Conservation (phyloP, 2,113 vertebrate genomes). For the Plecotus auritus region DNA sequence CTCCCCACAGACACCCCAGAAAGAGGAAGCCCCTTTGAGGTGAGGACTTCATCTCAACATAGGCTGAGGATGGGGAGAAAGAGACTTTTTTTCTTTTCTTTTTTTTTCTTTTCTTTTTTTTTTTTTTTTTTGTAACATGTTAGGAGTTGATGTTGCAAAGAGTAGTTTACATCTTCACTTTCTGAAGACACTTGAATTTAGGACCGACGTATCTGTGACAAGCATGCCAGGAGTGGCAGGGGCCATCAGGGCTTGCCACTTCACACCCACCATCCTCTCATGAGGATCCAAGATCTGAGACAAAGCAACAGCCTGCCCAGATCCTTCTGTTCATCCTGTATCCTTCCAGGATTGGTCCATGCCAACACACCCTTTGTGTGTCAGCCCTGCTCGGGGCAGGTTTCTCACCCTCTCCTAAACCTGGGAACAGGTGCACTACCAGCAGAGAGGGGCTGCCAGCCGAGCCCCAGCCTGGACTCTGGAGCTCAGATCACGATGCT, state of each 20-base stretch:
- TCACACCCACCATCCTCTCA: constrained; percentile 11
- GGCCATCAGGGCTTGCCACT: constrained; percentile 37
- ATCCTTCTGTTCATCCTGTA: neutral
- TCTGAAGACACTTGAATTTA: constrained; percentile 89
- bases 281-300: constrained; percentile 34
- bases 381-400: neutral
- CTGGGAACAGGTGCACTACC: constrained; percentile 14
- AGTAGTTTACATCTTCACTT: constrained; percentile 86
- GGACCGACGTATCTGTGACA: constrained; percentile 87
- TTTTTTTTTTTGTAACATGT: constrained; percentile 34
- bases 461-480: constrained; percentile 37
- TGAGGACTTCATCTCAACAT: constrained; percentile 39
- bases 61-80: neutral
- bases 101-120: too few relatives aligned
- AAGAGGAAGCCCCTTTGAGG: constrained; percentile 30
- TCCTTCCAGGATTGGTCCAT: neutral
- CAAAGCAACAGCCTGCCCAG: constrained; percentile 28
- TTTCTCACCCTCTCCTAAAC: neutral
- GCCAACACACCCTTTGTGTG: neutral
- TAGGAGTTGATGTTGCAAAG: constrained; percentile 78
- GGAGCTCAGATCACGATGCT: constrained; percentile 32
- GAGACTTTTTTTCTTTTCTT: neutral
- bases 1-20: neutral
- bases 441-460: neutral
- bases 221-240: constrained; percentile 73